These are phyloP conservation scores for Dipodomys spectabilis DNA, from an alignment of 2,113 vertebrate species.

Conservation along the genomic window DNA sequence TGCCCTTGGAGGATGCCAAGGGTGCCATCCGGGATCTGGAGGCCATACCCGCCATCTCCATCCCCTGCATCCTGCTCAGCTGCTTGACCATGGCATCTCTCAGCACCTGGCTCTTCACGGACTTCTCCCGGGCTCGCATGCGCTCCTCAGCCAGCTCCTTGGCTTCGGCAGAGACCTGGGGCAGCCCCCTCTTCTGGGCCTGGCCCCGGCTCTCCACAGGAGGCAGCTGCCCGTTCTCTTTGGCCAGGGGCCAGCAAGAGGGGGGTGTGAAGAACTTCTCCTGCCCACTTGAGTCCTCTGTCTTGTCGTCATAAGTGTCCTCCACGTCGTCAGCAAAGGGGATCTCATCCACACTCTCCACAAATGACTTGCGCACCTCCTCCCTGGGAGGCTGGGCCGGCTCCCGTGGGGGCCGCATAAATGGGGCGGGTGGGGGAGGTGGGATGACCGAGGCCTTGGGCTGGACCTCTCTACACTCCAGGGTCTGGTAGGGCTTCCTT, in stretches of 20 bases:
- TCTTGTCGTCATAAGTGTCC: slow-evolving; percentile 93
- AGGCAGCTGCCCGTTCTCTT: slow-evolving; percentile 91
- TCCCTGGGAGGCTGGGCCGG: slow-evolving; percentile 83
- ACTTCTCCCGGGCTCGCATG: slow-evolving; percentile 96
- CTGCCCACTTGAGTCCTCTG: slow-evolving; percentile 89
- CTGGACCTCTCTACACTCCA: slow-evolving; percentile 87
- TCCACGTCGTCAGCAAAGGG: slow-evolving; percentile 98
- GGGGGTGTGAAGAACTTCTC: slow-evolving; percentile 93
- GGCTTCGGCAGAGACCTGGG: slow-evolving; percentile 92
- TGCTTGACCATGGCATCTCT: slow-evolving; percentile 97
- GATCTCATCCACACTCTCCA: slow-evolving; percentile 97
- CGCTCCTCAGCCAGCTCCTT: slow-evolving; percentile 96
- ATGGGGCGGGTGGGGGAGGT: slow-evolving; percentile 54
- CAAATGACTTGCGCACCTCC: slow-evolving; percentile 93
- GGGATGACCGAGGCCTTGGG: slow-evolving; percentile 72
- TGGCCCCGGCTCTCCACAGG: slow-evolving; percentile 75
- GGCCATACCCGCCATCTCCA: slow-evolving; percentile 83
- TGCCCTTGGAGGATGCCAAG: slow-evolving; percentile 84
- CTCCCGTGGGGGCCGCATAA: slow-evolving; percentile 78
- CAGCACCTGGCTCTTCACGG: slow-evolving; percentile 94
- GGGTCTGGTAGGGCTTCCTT: slow-evolving; percentile 87
- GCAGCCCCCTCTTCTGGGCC: slow-evolving; percentile 83
- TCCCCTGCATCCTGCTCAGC: slow-evolving; percentile 94
- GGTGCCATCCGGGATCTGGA: slow-evolving; percentile 80
- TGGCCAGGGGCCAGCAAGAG: slow-evolving; percentile 88